These are phyloP conservation scores for Micromys minutus DNA, from an alignment of 2,113 vertebrate species.

Conservation along the genomic window DNA sequence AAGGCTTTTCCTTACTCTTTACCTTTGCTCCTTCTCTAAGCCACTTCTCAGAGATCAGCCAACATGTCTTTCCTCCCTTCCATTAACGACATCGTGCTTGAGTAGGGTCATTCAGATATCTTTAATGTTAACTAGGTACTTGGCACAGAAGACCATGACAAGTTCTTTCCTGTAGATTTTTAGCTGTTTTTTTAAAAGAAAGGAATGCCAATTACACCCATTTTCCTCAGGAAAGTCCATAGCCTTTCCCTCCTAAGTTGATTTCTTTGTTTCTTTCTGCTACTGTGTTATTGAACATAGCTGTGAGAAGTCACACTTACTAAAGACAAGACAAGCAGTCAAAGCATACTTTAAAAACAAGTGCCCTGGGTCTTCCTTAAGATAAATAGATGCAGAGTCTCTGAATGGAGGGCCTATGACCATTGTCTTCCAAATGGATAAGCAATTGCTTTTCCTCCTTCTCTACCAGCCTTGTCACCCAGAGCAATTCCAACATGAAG, in stretches of 20 bases:
- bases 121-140: neutral
- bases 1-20: slow-evolving; percentile 45
- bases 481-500: neutral
- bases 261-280: neutral
- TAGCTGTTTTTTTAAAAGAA: slow-evolving; percentile 19
- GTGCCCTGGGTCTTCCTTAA: neutral
- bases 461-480: neutral
- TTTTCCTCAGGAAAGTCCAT: neutral
- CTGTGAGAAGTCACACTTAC: neutral
- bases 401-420: neutral
- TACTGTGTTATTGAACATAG: neutral
- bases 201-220: neutral
- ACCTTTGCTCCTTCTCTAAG: neutral
- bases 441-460: neutral
- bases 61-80: neutral
- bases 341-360: neutral
- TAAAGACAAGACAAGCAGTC: neutral
- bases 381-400: neutral
- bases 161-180: neutral
- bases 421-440: neutral
- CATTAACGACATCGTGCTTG: neutral
- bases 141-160: neutral
- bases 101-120: neutral
- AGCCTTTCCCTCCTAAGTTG: neutral
- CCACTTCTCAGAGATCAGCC: neutral